phyloP scores from a whole-genome alignment of 1,140 invertebrate genomes.

The Ptiloglossa arizonensis region DNA sequence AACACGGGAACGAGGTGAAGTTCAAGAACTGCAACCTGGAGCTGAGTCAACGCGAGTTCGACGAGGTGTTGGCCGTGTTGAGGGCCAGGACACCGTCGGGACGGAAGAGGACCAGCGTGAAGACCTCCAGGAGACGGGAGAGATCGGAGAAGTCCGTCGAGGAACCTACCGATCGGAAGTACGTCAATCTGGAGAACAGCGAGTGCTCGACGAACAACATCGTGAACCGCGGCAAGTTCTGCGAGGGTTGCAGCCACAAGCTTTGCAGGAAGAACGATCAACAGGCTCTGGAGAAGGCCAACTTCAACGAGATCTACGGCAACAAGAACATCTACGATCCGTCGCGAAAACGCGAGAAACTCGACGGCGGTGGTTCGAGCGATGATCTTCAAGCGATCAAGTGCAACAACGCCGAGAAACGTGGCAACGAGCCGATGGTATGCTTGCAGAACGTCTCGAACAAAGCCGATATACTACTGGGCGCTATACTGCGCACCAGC shows the following conservation, averaged over 20 bases:
- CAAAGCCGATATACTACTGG: slow-evolving; percentile 82
- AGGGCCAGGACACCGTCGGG: slow-evolving; percentile 73
- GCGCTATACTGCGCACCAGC: slow-evolving; percentile 81
- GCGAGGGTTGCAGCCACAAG: slow-evolving; percentile 46
- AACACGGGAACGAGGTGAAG: slow-evolving; percentile 57
- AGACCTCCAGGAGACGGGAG: slow-evolving; percentile 67
- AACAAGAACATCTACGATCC: slow-evolving; percentile 59
- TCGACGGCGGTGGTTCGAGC: background rate
- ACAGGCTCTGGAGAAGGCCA: slow-evolving; percentile 42
- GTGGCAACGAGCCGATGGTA: slow-evolving; percentile 40
- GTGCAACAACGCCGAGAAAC: slow-evolving; percentile 16
- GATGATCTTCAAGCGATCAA: slow-evolving; percentile 31
- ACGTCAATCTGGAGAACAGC: slow-evolving; percentile 18
- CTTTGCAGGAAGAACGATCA: slow-evolving; percentile 54
- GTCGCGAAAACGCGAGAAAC: slow-evolving; percentile 49
- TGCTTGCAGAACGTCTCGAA: slow-evolving; percentile 71
- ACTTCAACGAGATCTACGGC: slow-evolving; percentile 51
- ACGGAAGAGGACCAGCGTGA: slow-evolving; percentile 65
- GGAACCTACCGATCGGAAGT: slow-evolving; percentile 26
- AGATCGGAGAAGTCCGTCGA: slow-evolving; percentile 59
- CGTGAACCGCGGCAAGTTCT: slow-evolving; percentile 34
- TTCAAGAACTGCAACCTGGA: slow-evolving; percentile 78
- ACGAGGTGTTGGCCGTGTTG: slow-evolving; percentile 81
- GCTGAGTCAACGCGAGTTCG: slow-evolving; percentile 80
- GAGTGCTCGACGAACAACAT: slow-evolving; percentile 35